Percentiles rank a stretch among this genome's conserved stretches.
These are phyloP conservation scores for Prochilodus magdalenae DNA, from an alignment of 2,113 vertebrate species.

Conservation along the genomic window DNA sequence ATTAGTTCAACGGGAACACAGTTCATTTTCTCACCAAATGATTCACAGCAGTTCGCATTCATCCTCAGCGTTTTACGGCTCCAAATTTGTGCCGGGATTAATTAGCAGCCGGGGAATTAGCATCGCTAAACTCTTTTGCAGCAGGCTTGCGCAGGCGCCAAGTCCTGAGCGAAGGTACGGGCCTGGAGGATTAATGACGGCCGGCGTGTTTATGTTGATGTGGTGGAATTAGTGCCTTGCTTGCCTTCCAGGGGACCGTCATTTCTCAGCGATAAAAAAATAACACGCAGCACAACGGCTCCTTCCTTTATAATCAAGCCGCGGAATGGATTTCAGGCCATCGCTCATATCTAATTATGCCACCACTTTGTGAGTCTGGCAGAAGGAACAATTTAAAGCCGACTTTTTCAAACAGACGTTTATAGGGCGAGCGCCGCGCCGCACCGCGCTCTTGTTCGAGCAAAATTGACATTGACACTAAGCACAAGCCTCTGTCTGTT, in stretches of 20 bases:
- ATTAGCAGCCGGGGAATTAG: conserved; percentile 59
- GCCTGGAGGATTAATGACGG: conserved; percentile 50
- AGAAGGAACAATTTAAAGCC: not conserved
- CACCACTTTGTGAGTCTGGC: not conserved
- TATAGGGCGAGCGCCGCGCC: not conserved
- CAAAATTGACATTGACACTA: conserved; percentile 31
- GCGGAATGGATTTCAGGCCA: not conserved
- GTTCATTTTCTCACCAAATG: conserved; percentile 35
- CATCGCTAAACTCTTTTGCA: conserved; percentile 34
- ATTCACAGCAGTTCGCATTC: conserved; percentile 58
- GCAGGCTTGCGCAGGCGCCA: conserved; percentile 14
- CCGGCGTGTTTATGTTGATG: conserved; percentile 53
- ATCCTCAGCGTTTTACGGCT: conserved; percentile 61
- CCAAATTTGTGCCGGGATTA: conserved; percentile 55
- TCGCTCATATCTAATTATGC: not conserved
- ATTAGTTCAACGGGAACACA: conserved; percentile 15
- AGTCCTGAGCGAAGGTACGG: conserved; percentile 55
- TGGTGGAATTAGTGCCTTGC: conserved; percentile 28
- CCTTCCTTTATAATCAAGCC: not conserved
- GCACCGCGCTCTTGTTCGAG: not conserved
- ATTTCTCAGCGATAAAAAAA: not conserved
- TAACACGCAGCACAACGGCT: not conserved
- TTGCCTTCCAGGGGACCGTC: conserved; percentile 1
- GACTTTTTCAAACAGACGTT: not conserved
- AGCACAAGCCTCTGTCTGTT: conserved; percentile 27